A percentile compares a stretch with the other conserved stretches of the same genome.
Conservation (phyloP, 1,140 invertebrate genomes). For the Macrosteles quadrilineatus region DNA sequence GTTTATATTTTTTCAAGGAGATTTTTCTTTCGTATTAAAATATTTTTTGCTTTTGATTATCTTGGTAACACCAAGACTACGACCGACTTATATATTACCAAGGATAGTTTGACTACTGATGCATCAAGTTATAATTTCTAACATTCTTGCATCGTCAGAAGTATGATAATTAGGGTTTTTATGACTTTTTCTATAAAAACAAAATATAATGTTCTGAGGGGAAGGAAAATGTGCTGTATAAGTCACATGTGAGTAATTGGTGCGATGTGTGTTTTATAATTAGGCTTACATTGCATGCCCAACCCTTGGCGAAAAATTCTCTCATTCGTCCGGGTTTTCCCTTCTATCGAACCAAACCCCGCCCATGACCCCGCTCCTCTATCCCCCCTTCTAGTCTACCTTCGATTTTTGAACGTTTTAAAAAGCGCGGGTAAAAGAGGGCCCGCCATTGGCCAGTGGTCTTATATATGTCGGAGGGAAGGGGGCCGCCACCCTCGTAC, state of each 20-base stretch:
- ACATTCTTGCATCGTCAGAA: neutral
- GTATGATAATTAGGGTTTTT: slow-evolving; percentile 27
- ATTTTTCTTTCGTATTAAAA: too few relatives aligned
- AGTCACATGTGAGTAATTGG: slow-evolving; percentile 36
- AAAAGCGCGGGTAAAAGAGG: neutral
- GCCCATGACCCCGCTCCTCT: slow-evolving; percentile 15
- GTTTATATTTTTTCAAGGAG: too few relatives aligned
- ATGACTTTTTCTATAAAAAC: slow-evolving; percentile 27
- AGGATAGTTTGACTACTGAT: too few relatives aligned
- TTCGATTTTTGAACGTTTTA: slow-evolving; percentile 1
- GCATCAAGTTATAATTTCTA: too few relatives aligned
- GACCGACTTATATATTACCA: too few relatives aligned
- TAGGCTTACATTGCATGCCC: slow-evolving; percentile 32
- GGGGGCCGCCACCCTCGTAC: neutral
- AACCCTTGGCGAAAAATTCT: slow-evolving; percentile 23
- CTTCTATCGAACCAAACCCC: slow-evolving; percentile 9
- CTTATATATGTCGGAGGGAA: neutral
- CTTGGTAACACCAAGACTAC: too few relatives aligned
- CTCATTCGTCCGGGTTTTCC: slow-evolving; percentile 20
- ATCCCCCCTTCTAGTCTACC: neutral
- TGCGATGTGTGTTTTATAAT: slow-evolving; percentile 34
- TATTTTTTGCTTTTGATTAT: too few relatives aligned
- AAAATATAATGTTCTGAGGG: slow-evolving; percentile 29
- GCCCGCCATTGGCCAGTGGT: slow-evolving; percentile 5
- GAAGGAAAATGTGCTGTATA: slow-evolving; percentile 32